Evolutionary conservation across 2,888 invertebrate species (phyloP).

Genomic region (Agriopis leucophaearia): DNA sequence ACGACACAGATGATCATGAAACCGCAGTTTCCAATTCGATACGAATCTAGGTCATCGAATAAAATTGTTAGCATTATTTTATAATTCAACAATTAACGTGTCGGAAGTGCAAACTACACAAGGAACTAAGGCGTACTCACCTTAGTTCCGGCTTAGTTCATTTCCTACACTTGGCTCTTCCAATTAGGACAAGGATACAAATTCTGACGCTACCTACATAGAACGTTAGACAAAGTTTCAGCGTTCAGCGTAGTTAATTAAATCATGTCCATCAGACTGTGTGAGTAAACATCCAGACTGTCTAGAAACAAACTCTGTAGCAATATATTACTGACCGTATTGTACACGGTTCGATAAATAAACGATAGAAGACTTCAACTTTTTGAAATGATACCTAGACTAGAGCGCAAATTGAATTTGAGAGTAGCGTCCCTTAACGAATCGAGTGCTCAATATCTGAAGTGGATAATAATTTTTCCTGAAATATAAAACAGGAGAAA

Average conservation of each 20-base stretch:
- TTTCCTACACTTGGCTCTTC: conserved; percentile 29
- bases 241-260: conserved; percentile 23
- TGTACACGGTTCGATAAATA: conserved; percentile 18
- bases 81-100: neutral
- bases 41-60: conserved; percentile 42
- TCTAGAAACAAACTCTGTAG: conserved; percentile 19
- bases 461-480: conserved; percentile 19
- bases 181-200: conserved; percentile 44
- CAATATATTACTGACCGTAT: conserved; percentile 12
- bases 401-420: conserved; percentile 20
- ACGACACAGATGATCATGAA: conserved; percentile 20
- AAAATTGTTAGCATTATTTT: conserved; percentile 19
- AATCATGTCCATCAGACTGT: conserved; percentile 31
- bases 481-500: neutral
- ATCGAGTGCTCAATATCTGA: conserved; percentile 8
- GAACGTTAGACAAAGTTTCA: conserved; percentile 14
- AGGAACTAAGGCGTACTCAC: conserved; percentile 33
- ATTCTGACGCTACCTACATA: conserved; percentile 7
- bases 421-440: conserved; percentile 11
- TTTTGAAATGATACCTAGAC: conserved; percentile 14
- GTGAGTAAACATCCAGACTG: conserved; percentile 30
- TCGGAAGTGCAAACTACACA: conserved; percentile 24
- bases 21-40: conserved; percentile 24
- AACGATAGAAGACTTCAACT: conserved; percentile 8
- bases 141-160: conserved; percentile 33